A percentile compares a stretch with the other conserved stretches of the same genome.
phyloP scores from a whole-genome alignment of 1,140 invertebrate species.

The Trachelipus rathkii region DNA sequence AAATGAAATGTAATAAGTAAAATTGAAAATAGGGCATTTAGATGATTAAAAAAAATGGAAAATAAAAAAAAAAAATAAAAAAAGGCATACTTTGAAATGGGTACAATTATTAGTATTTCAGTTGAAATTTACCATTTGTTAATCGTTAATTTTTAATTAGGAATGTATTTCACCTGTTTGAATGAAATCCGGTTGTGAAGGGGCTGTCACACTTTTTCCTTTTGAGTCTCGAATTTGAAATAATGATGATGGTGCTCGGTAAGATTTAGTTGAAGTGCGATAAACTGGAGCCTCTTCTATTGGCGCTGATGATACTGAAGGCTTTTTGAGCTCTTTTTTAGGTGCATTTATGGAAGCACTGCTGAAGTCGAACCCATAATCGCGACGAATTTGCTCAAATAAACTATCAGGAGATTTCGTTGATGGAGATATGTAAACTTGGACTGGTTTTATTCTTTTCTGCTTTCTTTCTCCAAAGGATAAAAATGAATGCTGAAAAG shows the following conservation, averaged over 20 bases:
- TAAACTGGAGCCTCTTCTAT: too few relatives aligned
- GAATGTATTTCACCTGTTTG: conserved; percentile 30
- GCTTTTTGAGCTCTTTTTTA: too few relatives aligned
- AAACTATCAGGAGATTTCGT: too few relatives aligned
- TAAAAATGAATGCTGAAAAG: neutral
- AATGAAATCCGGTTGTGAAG: conserved; percentile 38
- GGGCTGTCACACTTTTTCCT: conserved; percentile 29
- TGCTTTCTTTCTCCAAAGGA: neutral
- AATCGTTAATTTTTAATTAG: too few relatives aligned
- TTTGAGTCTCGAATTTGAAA: conserved; percentile 28
- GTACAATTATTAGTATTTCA: neutral
- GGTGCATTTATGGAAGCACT: too few relatives aligned
- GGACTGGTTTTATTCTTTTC: neutral
- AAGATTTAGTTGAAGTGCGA: conserved; percentile 27
- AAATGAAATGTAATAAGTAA: too few relatives aligned
- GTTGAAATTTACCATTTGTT: neutral
- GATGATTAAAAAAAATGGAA: too few relatives aligned
- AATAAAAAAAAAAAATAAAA: neutral
- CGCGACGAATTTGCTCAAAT: too few relatives aligned
- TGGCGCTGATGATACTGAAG: too few relatives aligned
- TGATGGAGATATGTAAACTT: neutral
- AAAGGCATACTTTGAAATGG: neutral
- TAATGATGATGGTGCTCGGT: conserved; percentile 36
- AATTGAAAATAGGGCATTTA: too few relatives aligned
- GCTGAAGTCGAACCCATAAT: too few relatives aligned